Percentiles rank a stretch among this genome's conserved stretches.
phyloP scores from a whole-genome alignment of 2,888 invertebrate species.

The Polymixis flavicincta region DNA sequence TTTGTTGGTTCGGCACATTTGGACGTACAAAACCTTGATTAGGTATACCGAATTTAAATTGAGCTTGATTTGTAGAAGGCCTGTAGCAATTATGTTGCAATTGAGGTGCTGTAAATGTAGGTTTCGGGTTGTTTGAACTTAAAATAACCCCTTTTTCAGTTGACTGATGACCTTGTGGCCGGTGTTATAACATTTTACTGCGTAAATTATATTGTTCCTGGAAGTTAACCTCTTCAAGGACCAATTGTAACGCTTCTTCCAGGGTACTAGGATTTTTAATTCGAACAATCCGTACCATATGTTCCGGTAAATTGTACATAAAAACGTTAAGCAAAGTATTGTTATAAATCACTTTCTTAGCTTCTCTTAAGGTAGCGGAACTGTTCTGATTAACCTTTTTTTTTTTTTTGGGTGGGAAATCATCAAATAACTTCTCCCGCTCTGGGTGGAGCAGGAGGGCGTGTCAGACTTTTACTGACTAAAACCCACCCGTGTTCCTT shows the following conservation, averaged over 20 bases:
- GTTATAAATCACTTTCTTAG: neutral
- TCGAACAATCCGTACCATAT: no score
- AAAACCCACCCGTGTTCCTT: no score
- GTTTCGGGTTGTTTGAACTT: neutral
- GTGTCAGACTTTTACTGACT: no score
- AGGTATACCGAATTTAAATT: neutral
- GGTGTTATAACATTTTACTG: neutral
- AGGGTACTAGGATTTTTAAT: no score
- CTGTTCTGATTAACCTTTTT: neutral
- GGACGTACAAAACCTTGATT: neutral
- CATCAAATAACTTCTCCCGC: no score
- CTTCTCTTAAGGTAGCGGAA: neutral
- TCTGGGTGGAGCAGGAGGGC: no score
- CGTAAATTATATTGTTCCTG: constrained; percentile 5
- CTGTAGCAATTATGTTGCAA: no score
- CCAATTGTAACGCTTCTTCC: no score
- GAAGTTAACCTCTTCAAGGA: constrained; percentile 2
- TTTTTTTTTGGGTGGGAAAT: no score
- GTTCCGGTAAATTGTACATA: no score
- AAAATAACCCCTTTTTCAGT: neutral
- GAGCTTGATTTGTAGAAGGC: neutral
- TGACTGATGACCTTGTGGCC: neutral
- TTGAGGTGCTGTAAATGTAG: neutral
- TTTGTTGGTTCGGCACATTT: neutral
- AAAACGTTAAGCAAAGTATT: neutral